Evolutionary conservation across 2,113 vertebrate genomes (phyloP).

Genomic region (Pteropus alecto): DNA sequence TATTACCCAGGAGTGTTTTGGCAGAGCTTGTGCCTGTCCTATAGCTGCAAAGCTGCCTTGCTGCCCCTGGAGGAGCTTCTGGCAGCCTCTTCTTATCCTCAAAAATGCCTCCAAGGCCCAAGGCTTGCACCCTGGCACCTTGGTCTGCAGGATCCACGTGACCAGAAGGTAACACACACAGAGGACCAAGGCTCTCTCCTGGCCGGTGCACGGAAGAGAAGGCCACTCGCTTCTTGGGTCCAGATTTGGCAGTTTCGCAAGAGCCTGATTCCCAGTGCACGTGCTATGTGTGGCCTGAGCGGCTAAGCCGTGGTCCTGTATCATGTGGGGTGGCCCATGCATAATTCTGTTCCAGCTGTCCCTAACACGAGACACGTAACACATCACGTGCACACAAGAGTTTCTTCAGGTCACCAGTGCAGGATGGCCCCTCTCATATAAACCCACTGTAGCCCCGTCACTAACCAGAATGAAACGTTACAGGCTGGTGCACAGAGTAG

Average conservation of each 20-base stretch:
- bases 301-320: neutral
- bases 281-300: neutral
- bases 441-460: neutral
- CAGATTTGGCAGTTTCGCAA: too few species aligned
- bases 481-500: neutral
- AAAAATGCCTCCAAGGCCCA: neutral
- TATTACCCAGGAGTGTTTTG: too few species aligned
- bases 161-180: neutral
- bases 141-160: fast-evolving
- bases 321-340: fast-evolving
- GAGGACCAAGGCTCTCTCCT: neutral
- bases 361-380: neutral
- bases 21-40: neutral
- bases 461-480: fast-evolving
- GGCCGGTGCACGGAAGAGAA: too few species aligned
- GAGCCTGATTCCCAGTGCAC: neutral
- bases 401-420: neutral
- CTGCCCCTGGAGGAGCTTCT: too few species aligned
- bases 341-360: neutral
- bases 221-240: neutral
- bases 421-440: neutral
- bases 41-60: neutral
- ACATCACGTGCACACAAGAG: neutral
- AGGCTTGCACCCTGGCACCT: neutral
- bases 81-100: neutral